Evolutionary conservation across 2,888 invertebrate species (phyloP).

Genomic region (Diarsia mendica): DNA sequence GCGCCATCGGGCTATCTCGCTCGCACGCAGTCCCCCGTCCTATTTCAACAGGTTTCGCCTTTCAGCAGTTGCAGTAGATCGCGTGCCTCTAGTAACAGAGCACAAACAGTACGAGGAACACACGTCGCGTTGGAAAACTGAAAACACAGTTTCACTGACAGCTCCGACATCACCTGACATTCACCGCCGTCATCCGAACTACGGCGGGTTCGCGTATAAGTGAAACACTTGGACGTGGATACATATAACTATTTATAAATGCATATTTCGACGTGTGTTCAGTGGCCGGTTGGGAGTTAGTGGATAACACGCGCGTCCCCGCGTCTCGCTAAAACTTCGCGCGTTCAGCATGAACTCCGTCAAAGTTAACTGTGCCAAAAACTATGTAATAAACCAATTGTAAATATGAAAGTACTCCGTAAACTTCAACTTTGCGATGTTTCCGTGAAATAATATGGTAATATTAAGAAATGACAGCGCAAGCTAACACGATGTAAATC

Average conservation of each 20-base stretch:
- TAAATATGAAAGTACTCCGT: constrained; percentile 73
- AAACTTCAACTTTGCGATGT: constrained; percentile 71
- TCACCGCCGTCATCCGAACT: constrained; percentile 80
- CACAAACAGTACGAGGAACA: constrained; percentile 87
- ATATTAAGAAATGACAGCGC: constrained; percentile 69
- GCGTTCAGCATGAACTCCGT: constrained; percentile 77
- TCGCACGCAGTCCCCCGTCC: constrained; percentile 84
- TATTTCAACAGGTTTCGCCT: constrained; percentile 90
- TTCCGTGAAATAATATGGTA: constrained; percentile 78
- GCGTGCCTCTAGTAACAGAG: constrained; percentile 89
- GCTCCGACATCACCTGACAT: constrained; percentile 86
- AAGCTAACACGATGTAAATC: constrained; percentile 84
- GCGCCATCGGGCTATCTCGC: constrained; percentile 73
- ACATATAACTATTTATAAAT: constrained; percentile 87
- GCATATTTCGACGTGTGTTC: constrained; percentile 80
- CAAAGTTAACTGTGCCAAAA: constrained; percentile 84
- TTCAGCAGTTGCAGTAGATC: constrained; percentile 88
- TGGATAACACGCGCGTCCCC: constrained; percentile 75
- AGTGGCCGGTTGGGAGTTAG: constrained; percentile 78
- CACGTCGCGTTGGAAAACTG: constrained; percentile 86
- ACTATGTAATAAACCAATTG: constrained; percentile 76
- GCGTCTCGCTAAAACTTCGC: constrained; percentile 75
- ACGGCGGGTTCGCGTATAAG: constrained; percentile 78
- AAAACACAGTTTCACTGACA: constrained; percentile 89
- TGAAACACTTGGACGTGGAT: constrained; percentile 79